Base-by-base conservation (phyloP, 2,113 vertebrate species). In the Sylvilagus bachmani region DNA sequence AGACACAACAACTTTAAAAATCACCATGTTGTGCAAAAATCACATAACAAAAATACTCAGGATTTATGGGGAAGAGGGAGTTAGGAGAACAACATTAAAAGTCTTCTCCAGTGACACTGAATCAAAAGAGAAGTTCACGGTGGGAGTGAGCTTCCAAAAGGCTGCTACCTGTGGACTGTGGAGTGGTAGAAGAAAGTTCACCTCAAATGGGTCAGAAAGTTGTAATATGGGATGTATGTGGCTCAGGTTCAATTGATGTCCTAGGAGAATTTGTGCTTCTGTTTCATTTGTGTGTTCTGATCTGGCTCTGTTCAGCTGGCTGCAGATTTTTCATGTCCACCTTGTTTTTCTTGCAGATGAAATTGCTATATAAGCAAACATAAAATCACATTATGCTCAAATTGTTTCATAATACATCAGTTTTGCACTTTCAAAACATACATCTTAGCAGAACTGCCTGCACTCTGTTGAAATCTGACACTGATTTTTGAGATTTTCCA, bases 401-500 rank as follows among this genome's bases (percentile, higher is more conserved):
- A 79, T 51, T 31, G 3, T 90, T 73, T 22, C 13, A 51, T 88
- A 25, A 81, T 53, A 67, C 27, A 13, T 51, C 12, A 49, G 21
- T 75, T 90, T 84, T 49, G 73, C 11, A 14, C 21, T 93, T 93
- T 93, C 78, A 62, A 75, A 86, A 80, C 22, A 84, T 77, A 10
- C 19, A 0, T 71, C n/a, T 5, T 14, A 10, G 62, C 29, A 91
- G 61, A 86, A 44, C 49, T 19, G 31, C 77, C 14, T 75, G 4
- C 12, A 19, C 2, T 6, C 21, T 33, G 21, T 91, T 70, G 38
- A 61, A 71, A 51, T 38, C 25, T 16, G 75, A 38, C 1, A 8
- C 10, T 69, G 12, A 31, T 44, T 38, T 80, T 17, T 12, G 2
- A 73, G 64, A 25, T 64, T 83, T 93, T 71, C 49, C 55, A 10